Evolutionary conservation across 1,140 invertebrate species (phyloP).

Genomic region (Ceratosolen solmsi): DNA sequence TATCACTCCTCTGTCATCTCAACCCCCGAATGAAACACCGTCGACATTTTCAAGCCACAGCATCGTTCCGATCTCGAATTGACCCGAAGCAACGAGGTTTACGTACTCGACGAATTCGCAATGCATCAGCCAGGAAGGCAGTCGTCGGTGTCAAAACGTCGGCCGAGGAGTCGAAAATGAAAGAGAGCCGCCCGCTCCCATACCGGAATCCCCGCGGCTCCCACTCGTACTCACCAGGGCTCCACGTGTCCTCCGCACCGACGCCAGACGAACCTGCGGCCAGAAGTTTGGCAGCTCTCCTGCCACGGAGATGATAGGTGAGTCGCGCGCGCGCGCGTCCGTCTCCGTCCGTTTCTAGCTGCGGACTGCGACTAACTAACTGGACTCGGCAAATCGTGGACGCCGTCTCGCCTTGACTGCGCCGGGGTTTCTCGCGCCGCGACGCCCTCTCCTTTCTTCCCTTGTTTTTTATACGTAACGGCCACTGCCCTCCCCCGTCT

Average conservation of each 20-base stretch:
- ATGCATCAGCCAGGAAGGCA: no score
- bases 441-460: background rate
- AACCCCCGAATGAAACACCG: no score
- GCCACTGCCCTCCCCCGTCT: background rate
- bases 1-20: no score
- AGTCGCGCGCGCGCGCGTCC: background rate
- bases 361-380: slow-evolving; percentile 8
- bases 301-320: background rate
- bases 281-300: no score
- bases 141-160: no score
- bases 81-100: no score
- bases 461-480: background rate
- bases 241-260: background rate
- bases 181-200: no score
- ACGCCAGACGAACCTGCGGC: background rate
- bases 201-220: no score
- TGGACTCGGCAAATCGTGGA: background rate
- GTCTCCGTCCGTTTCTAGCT: background rate
- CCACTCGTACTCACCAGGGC: background rate
- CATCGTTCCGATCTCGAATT: no score
- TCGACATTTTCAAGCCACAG: no score
- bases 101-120: no score
- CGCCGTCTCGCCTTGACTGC: background rate
- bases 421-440: background rate
- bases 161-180: no score